phyloP scores from a whole-genome alignment of 2,113 vertebrate species.

The Megaceryle maxima region DNA sequence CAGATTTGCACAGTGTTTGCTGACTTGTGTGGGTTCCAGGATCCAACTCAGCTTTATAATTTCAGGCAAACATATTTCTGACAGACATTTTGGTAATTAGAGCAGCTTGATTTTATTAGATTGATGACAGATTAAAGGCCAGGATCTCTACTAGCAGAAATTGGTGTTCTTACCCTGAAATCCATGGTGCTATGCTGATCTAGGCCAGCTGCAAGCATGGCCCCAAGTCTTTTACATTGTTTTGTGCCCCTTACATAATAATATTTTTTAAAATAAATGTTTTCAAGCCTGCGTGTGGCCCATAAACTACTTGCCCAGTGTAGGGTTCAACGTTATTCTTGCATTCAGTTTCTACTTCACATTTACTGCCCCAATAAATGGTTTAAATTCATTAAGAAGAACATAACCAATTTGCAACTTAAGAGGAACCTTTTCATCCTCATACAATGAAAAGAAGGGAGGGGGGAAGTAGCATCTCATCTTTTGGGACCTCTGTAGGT shows the following conservation, averaged over 20 bases:
- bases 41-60: constrained; percentile 34
- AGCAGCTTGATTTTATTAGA: constrained; percentile 28
- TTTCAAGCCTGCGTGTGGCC: not conserved
- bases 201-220: not conserved
- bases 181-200: not conserved
- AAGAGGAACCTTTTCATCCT: not conserved
- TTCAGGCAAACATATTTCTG: constrained; percentile 46
- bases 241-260: not conserved
- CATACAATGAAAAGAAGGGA: not conserved
- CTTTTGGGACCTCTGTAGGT: not conserved
- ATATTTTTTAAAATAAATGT: not conserved
- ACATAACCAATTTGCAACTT: not conserved
- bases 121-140: constrained; percentile 16
- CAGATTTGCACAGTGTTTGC: constrained; percentile 41
- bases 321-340: not conserved
- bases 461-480: not conserved
- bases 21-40: constrained; percentile 56
- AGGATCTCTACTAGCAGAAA: not conserved
- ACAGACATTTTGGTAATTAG: constrained; percentile 33
- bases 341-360: not conserved
- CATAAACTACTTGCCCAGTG: not conserved
- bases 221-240: not conserved
- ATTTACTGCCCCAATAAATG: not conserved
- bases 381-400: not conserved
- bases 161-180: not conserved